phyloP scores from a whole-genome alignment of 2,113 vertebrate genomes.

The Cephalopholis sonnerati region DNA sequence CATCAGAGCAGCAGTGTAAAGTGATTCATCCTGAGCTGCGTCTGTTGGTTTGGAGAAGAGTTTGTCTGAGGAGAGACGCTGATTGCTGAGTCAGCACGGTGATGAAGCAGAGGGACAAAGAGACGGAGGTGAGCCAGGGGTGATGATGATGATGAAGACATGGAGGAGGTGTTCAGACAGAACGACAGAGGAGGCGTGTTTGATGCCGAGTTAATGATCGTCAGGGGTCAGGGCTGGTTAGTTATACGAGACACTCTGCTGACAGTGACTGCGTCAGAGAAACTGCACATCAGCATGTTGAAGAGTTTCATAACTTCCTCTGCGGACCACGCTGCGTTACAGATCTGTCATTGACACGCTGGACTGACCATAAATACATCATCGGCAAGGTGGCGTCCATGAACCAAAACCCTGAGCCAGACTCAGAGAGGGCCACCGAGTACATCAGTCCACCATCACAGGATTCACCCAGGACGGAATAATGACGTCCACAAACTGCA shows the following conservation, averaged over 20 bases:
- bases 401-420: too few relatives aligned
- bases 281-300: conserved; percentile 8
- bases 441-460: not conserved
- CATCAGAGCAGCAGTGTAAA: not conserved
- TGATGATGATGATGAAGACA: conserved; percentile 3
- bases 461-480: not conserved
- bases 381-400: not conserved
- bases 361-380: not conserved
- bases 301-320: not conserved
- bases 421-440: not conserved
- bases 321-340: not conserved
- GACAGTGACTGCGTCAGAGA: not conserved
- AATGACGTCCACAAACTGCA: not conserved
- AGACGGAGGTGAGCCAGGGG: conserved; percentile 26
- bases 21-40: not conserved
- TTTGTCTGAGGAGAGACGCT: not conserved
- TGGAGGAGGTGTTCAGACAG: not conserved
- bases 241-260: conserved; percentile 6
- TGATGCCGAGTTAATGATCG: conserved; percentile 41
- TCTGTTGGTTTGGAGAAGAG: not conserved
- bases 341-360: not conserved
- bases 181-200: conserved; percentile 15
- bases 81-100: conserved; percentile 17
- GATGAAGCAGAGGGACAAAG: not conserved
- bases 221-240: not conserved